phyloP scores from a whole-genome alignment of 2,888 invertebrate species.

The Coenonympha arcania region DNA sequence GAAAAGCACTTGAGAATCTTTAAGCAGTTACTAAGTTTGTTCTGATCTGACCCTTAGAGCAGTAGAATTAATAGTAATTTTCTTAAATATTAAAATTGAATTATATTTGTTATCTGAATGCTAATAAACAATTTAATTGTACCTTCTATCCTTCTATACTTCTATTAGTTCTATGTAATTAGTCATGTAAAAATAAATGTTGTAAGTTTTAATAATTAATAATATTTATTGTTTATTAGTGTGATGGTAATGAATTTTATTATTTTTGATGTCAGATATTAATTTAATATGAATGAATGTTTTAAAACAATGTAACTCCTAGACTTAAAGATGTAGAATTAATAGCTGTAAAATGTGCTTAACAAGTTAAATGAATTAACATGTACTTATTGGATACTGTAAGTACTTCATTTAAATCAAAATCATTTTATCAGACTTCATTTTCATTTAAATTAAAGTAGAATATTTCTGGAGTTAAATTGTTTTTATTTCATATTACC shows the following conservation, averaged over 20 bases:
- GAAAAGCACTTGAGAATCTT: too few species aligned
- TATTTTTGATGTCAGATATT: slow-evolving; percentile 25
- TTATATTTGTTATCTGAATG: slow-evolving; percentile 36
- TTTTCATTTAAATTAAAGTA: too few species aligned
- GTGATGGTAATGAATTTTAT: slow-evolving; percentile 36
- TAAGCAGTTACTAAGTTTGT: too few species aligned
- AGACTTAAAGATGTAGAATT: slow-evolving; percentile 19
- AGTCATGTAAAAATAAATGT: slow-evolving; percentile 36
- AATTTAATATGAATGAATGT: slow-evolving; percentile 21
- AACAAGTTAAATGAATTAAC: too few species aligned
- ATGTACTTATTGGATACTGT: too few species aligned
- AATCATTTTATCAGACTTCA: too few species aligned
- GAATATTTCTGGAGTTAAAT: slow-evolving; percentile 32
- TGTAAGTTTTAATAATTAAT: slow-evolving; percentile 32
- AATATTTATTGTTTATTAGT: slow-evolving; percentile 40
- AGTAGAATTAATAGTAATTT: too few species aligned
- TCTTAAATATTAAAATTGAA: slow-evolving; percentile 21
- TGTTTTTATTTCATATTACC: slow-evolving; percentile 33
- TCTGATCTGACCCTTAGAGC: too few species aligned
- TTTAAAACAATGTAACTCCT: slow-evolving; percentile 20
- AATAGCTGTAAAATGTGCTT: slow-evolving; percentile 25
- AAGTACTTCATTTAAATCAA: too few species aligned
- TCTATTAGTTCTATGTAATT: slow-evolving; percentile 29
- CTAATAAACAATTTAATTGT: slow-evolving; percentile 43
- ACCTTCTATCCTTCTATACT: slow-evolving; percentile 33